Conservation (phyloP, 2,113 vertebrate genomes). For the Indicator indicator region DNA sequence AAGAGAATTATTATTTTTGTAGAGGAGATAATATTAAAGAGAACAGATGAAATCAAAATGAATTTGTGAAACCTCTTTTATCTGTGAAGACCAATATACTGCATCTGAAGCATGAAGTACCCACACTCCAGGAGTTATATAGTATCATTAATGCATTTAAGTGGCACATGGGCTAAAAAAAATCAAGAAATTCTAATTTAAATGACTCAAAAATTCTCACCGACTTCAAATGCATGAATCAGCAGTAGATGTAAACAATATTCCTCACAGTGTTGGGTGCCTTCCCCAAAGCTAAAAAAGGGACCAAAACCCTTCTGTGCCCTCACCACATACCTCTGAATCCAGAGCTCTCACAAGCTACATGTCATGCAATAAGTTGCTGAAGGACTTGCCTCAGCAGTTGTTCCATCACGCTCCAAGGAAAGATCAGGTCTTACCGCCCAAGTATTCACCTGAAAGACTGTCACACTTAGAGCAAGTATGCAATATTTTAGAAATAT, state of each 20-base stretch:
- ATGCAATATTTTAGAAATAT: neutral
- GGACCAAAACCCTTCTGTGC: neutral
- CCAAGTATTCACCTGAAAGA: rapidly evolving
- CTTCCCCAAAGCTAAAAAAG: neutral
- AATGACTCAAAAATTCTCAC: neutral
- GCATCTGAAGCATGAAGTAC: neutral
- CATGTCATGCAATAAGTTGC: rapidly evolving
- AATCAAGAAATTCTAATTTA: neutral
- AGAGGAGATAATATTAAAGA: neutral
- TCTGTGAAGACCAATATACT: neutral
- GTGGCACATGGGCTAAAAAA: neutral
- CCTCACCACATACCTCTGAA: neutral
- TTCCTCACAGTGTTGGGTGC: neutral
- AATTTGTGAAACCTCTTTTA: neutral
- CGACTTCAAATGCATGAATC: neutral
- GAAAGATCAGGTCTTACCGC: neutral
- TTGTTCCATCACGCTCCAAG: neutral
- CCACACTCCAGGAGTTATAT: neutral
- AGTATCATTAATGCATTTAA: neutral
- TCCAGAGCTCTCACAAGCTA: neutral
- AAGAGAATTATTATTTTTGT: neutral
- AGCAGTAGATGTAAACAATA: neutral
- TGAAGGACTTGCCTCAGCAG: neutral
- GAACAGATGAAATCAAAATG: neutral
- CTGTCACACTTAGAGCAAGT: neutral